Percentiles rank a stretch among this genome's conserved stretches.
Evolutionary conservation across 2,113 vertebrate species (phyloP).

Genomic region (Pogonocichla stellata): DNA sequence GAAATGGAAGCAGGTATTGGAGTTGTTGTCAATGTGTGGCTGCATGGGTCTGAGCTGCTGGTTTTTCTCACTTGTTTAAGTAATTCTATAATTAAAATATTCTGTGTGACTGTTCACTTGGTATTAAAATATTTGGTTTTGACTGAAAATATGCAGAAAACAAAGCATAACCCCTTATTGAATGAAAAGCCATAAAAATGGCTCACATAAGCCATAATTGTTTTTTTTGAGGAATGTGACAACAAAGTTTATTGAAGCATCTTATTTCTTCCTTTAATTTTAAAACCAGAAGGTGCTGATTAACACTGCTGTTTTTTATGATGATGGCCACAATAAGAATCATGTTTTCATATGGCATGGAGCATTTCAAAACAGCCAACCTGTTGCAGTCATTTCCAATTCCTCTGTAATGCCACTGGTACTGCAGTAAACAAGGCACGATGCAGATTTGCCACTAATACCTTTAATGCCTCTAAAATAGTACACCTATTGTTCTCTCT

Average conservation of each 20-base stretch:
- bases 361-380: neutral
- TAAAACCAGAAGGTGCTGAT: neutral
- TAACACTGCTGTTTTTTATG: neutral
- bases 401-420: constrained; percentile 21
- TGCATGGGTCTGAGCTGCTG: neutral
- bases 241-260: neutral
- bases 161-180: neutral
- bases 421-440: constrained; percentile 34
- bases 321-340: neutral
- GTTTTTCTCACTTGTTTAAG: neutral
- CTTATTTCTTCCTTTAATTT: neutral
- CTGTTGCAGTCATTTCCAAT: constrained; percentile 17
- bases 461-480: constrained; percentile 63
- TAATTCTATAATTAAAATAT: neutral
- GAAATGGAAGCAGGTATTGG: neutral
- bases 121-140: neutral
- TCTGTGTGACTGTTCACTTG: neutral
- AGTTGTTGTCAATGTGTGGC: neutral
- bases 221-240: neutral
- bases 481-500: constrained; percentile 44
- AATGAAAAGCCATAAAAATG: neutral
- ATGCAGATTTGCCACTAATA: constrained; percentile 57
- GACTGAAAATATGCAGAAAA: neutral
- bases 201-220: neutral
- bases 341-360: neutral